Evolutionary conservation across 2,113 vertebrate species (phyloP), one percentile per base, ranked within the genome.

Genomic region (Python bivittatus): DNA sequence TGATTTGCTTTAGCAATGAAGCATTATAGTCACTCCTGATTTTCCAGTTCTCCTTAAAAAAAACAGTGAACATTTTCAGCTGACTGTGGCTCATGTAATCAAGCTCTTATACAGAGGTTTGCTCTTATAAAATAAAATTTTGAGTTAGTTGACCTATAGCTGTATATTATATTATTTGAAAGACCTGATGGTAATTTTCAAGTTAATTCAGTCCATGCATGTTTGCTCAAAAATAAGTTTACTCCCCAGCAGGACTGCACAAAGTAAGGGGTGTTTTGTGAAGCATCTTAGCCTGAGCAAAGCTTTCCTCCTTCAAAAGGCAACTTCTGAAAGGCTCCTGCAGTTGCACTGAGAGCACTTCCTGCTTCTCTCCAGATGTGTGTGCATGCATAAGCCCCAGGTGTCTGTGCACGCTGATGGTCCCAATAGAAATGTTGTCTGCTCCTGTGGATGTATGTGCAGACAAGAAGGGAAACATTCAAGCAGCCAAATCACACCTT

Each of bases 41-140:
- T 89, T 83, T 4, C 90, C 9, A 0, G 93, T 2, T 83, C 4
- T 91, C 84, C 68, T 86, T 42, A 11, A 2, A 89, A 93, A 92
- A 25, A 48, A 48, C 33, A 33, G 33, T 33, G 0, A 0, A 56
- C 92, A 92, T 91, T 58, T 95, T 93, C 42, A 58, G 12, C 93
- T 93, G 88, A 90, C 83, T 95, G 93, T 93, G 52, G 27, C 29
- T n/a, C 90, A 79, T 86, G 52, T 90, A 61, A 88, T 93, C 33
- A 22, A 92, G 53, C 86, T 95, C 22, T 5, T 93, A 92, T 22
- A 88, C 94, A 90, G 60, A 38, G 52, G 53, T 52, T 92, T 94
- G 92, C 8, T 94, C 0, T 88, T 53, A 44, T 92, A 0, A 27
- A 54, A 33, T 8, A 87, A 86, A n/a, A n/a, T n/a, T n/a, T n/a